Evolutionary conservation across 2,797 vertebrate species (phyloP).

Genomic region (Picus viridis): DNA sequence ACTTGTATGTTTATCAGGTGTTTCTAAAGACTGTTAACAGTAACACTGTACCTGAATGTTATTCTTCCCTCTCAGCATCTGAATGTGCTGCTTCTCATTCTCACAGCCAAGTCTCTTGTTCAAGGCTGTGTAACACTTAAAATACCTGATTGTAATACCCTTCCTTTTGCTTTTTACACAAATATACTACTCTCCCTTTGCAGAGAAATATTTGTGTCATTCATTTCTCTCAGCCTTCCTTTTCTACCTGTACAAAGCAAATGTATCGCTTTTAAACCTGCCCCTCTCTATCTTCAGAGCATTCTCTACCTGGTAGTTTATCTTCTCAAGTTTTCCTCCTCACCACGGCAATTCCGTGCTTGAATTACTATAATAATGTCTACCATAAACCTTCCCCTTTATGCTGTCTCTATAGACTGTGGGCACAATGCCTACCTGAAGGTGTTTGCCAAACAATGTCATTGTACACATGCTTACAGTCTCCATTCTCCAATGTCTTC

Average conservation of each 20-base stretch:
- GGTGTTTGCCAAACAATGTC: not conserved
- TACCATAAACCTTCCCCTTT: not conserved
- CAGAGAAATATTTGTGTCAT: not conserved
- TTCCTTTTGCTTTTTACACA: not conserved
- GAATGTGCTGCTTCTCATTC: not conserved
- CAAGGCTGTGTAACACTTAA: not conserved
- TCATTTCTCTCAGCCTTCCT: not conserved
- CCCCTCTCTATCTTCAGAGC: not conserved
- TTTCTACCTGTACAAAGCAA: not conserved
- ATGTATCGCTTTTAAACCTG: not conserved
- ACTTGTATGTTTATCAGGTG: not conserved
- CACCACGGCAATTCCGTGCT: not conserved
- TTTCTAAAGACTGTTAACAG: not conserved
- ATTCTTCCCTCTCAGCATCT: not conserved
- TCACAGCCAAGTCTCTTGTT: not conserved
- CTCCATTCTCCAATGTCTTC: not conserved
- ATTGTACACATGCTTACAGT: rapidly evolving
- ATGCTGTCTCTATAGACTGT: not conserved
- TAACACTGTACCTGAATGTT: not conserved
- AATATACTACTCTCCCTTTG: not conserved
- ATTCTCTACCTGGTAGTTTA: not conserved
- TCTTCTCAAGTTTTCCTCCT: not conserved
- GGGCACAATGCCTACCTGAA: not conserved
- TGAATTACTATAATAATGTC: not conserved
- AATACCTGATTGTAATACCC: not conserved